Evolutionary conservation across 2,113 vertebrate species (phyloP), one percentile per base, ranked within the genome.

Genomic region (Pseudorhombus dupliciocellatus): DNA sequence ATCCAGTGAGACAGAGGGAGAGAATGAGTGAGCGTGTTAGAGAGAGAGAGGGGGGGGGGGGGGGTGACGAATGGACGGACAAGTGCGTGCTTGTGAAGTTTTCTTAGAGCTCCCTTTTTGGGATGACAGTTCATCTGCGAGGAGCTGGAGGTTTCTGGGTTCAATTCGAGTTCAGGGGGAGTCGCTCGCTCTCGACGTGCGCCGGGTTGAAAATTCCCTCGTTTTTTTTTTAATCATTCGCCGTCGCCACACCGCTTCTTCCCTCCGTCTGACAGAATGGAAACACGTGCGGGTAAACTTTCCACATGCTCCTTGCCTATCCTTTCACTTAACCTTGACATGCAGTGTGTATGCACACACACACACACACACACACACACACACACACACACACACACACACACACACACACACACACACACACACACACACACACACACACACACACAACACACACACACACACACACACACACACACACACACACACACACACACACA

Each of bases 31-130:
- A 28, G 55, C 26, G 64, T 4, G 24, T 4, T 4, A 18, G 62
- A 37, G 50, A 12, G 51, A 21, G 56, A 37, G 64, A 50, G 50
- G 20, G 20, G 4, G 51, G 7, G 1, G 3, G n/a, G 26, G 50
- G 7, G 67, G 81, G 68, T 80, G 83, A 86, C 70, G 61, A 86
- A 87, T 80, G 77, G 75, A 79, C 15, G 51, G 85, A 88, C 89
- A 92, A 87, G 89, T 80, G 80, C 72, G 46, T 77, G 69, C 90
- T 79, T 85, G 91, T 86, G 86, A 73, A 75, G 68, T 79, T 81
- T 78, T 79, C n/a, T 79, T 64, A 37, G 59, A 61, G 53, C 59
- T 50, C 63, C 20, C 50, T 66, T 64, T 67, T 40, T 28, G 48
- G 28, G 54, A 53, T 79, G 63, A 57, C 37, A 30, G 66, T 48